Percentiles rank a stretch among this genome's conserved stretches.
Conservation (phyloP, 2,113 vertebrate genomes). For the Prolemur simus region DNA sequence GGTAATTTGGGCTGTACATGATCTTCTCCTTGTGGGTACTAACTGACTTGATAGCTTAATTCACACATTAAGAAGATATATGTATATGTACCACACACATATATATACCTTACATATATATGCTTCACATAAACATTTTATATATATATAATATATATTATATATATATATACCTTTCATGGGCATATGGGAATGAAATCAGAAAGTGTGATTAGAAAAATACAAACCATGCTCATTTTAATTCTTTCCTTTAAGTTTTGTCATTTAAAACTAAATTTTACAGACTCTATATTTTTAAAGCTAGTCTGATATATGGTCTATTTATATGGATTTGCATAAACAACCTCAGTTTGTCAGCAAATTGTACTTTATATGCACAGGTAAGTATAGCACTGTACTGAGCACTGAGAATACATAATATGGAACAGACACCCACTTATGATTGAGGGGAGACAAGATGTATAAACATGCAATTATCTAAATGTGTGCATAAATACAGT, state of each 20-base stretch:
- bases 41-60: neutral
- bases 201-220: slow-evolving; percentile 55
- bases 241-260: slow-evolving; percentile 34
- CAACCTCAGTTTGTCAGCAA: slow-evolving; percentile 40
- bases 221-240: neutral
- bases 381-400: slow-evolving; percentile 11
- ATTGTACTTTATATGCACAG: neutral
- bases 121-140: neutral
- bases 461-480: slow-evolving; percentile 68
- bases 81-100: too few relatives aligned
- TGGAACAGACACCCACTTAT: slow-evolving; percentile 56
- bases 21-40: neutral
- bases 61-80: neutral
- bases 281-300: neutral
- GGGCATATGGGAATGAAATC: neutral
- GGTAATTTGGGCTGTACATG: neutral
- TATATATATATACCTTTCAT: neutral
- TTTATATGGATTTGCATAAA: neutral
- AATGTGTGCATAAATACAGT: slow-evolving; percentile 49
- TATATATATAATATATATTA: neutral
- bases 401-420: neutral
- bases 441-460: slow-evolving; percentile 49
- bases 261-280: neutral
- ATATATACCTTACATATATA: neutral
- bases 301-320: neutral